These are phyloP conservation scores for Mastacembelus armatus DNA, from an alignment of 2,797 vertebrate genomes.

Conservation along the genomic window DNA sequence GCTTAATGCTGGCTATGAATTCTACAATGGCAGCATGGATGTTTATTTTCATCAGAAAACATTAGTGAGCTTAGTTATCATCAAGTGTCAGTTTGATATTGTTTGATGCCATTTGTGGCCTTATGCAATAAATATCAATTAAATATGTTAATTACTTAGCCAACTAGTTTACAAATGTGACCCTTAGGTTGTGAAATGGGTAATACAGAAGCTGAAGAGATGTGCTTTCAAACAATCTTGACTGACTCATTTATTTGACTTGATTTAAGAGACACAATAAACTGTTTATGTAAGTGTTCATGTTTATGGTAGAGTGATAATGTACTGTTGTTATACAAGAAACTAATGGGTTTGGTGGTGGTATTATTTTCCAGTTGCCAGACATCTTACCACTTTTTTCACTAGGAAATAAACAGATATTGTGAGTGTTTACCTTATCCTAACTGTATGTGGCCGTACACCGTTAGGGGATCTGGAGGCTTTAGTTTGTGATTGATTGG, in stretches of 20 bases:
- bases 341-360: too few species aligned
- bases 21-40: background rate
- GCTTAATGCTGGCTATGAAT: slow-evolving; percentile 13
- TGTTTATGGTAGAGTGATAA: background rate
- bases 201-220: background rate
- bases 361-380: too few species aligned
- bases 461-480: slow-evolving; percentile 11
- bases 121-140: background rate
- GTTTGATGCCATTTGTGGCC: background rate
- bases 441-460: background rate
- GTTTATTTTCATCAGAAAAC: background rate
- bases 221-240: slow-evolving; percentile 11
- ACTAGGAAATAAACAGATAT: background rate
- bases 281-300: slow-evolving; percentile 13
- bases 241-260: slow-evolving; percentile 5
- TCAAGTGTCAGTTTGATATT: background rate
- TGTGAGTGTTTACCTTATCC: slow-evolving; percentile 2
- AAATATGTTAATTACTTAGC: background rate
- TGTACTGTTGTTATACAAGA: too few species aligned
- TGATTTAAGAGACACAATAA: background rate
- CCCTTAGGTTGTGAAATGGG: background rate
- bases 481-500: slow-evolving; percentile 27
- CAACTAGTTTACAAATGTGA: background rate
- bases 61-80: background rate
- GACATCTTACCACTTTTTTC: slow-evolving; percentile 2